phyloP scores from a whole-genome alignment of 1,140 invertebrate species.

The Atta cephalotes region DNA sequence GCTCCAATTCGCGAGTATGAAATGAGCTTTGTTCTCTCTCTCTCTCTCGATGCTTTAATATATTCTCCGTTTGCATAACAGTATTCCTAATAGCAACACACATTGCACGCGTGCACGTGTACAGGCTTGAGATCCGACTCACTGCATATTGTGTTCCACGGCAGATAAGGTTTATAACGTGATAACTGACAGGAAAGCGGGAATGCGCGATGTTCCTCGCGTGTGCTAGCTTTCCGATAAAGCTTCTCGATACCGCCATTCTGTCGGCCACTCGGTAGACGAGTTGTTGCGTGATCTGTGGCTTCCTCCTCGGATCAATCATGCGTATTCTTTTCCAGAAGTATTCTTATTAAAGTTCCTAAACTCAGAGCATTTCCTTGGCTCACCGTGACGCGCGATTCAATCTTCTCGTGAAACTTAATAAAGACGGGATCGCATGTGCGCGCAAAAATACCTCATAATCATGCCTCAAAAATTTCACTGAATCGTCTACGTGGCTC shows the following conservation, averaged over 20 bases:
- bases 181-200: slow-evolving; percentile 74
- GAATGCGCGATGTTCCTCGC: slow-evolving; percentile 64
- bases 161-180: slow-evolving; percentile 76
- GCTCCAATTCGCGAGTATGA: slow-evolving; percentile 25
- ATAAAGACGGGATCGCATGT: background rate
- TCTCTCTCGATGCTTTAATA: background rate
- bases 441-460: background rate
- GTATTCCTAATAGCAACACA: slow-evolving; percentile 20
- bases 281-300: slow-evolving; percentile 63
- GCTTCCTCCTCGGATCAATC: slow-evolving; percentile 64
- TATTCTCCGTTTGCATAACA: slow-evolving; percentile 17
- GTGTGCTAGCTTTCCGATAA: slow-evolving; percentile 72
- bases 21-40: slow-evolving; percentile 20
- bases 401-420: background rate
- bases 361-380: slow-evolving; percentile 48
- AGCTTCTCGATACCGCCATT: slow-evolving; percentile 59
- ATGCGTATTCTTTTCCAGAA: slow-evolving; percentile 9
- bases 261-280: slow-evolving; percentile 68
- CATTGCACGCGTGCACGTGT: slow-evolving; percentile 28
- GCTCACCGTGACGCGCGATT: slow-evolving; percentile 17
- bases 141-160: slow-evolving; percentile 54
- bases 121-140: slow-evolving; percentile 7
- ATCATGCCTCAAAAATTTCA: slow-evolving; percentile 1
- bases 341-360: slow-evolving; percentile 70
- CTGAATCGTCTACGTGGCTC: background rate